phyloP scores from a whole-genome alignment of 2,888 invertebrate species.

The Augochlorella aurata region DNA sequence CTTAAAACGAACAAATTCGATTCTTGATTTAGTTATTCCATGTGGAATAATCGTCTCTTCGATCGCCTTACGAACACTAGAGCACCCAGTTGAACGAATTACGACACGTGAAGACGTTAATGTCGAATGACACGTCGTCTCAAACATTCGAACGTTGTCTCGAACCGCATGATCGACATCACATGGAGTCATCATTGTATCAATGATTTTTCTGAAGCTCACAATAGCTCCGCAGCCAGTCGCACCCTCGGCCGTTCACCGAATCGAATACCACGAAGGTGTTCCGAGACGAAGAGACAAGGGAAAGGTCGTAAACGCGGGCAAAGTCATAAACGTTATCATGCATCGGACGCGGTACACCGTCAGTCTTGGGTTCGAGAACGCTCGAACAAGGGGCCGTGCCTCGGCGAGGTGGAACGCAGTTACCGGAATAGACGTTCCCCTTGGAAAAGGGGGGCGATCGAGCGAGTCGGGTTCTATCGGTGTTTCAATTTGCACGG shows the following conservation, averaged over 20 bases:
- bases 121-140: too few species aligned
- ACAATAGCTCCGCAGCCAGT: neutral
- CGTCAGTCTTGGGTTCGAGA: neutral
- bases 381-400: neutral
- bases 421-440: constrained; percentile 18
- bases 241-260: neutral
- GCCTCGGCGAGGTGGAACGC: neutral
- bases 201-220: too few species aligned
- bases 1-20: too few species aligned
- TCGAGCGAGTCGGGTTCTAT: neutral
- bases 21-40: too few species aligned
- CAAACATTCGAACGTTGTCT: too few species aligned
- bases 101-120: too few species aligned
- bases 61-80: too few species aligned
- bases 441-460: neutral
- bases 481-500: constrained; percentile 14
- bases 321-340: neutral
- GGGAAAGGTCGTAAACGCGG: neutral
- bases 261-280: neutral
- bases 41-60: too few species aligned
- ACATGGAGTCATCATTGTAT: too few species aligned
- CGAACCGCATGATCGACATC: too few species aligned
- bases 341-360: neutral
- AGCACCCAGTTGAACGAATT: too few species aligned
- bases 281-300: neutral